Conservation (phyloP, 2,113 vertebrate species). For the Noturus placidus region DNA sequence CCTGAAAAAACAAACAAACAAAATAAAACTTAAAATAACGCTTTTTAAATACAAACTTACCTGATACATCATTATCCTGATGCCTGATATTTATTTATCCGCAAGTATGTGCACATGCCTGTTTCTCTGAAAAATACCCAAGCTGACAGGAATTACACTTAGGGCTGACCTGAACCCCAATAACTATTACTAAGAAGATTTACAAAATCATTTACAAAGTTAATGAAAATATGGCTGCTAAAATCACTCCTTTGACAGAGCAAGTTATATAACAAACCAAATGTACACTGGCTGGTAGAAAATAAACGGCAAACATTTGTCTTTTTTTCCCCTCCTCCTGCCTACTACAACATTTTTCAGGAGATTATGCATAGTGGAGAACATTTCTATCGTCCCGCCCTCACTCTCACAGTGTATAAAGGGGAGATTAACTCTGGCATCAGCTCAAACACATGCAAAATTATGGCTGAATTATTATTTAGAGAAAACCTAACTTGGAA, state of each 20-base stretch:
- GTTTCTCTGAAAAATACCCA: slow-evolving; percentile 31
- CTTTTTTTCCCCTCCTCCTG: background rate
- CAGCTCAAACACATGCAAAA: background rate
- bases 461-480: background rate
- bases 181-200: background rate
- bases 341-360: background rate
- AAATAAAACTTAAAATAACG: background rate
- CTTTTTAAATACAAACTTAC: background rate
- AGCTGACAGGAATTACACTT: slow-evolving; percentile 23
- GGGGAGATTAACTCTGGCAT: background rate
- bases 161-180: background rate
- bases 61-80: background rate
- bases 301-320: background rate
- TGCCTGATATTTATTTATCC: slow-evolving; percentile 35
- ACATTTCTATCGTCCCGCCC: background rate
- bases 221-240: background rate
- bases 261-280: background rate
- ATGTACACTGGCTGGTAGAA: background rate
- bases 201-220: background rate
- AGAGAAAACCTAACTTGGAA: background rate
- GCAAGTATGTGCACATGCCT: slow-evolving; percentile 10
- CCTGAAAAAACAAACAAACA: background rate
- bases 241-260: background rate
- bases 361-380: slow-evolving; percentile 1
- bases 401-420: background rate